Conservation (phyloP, 2,113 vertebrate genomes). For the Pogonocichla stellata region DNA sequence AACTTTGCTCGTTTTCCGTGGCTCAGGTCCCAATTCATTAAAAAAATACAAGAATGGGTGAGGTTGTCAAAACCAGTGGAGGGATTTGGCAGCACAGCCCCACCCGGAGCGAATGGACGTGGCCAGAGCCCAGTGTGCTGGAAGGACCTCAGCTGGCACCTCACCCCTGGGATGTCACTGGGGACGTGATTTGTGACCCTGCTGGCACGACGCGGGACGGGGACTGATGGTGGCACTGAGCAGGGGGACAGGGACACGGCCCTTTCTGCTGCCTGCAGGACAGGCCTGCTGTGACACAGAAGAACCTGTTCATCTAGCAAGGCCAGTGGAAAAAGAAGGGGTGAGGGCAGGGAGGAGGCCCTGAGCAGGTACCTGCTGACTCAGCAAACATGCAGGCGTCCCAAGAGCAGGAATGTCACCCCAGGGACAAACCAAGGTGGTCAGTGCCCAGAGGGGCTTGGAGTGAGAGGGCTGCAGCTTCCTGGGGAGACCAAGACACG, state of each 20-base stretch:
- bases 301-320: neutral
- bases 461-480: neutral
- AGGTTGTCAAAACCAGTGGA: neutral
- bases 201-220: neutral
- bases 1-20: neutral
- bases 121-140: neutral
- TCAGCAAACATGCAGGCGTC: neutral
- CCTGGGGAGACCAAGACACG: neutral
- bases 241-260: neutral
- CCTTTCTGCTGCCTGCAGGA: neutral
- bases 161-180: neutral
- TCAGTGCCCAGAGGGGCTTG: neutral
- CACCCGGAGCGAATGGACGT: fast-evolving
- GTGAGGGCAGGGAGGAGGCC: neutral
- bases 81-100: neutral
- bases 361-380: neutral
- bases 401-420: neutral
- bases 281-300: neutral
- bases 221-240: neutral
- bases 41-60: conserved; percentile 24
- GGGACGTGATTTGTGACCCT: neutral
- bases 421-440: neutral
- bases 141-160: neutral
- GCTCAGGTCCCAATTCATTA: conserved; percentile 64
- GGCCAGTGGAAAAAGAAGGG: neutral